Evolutionary conservation across 2,797 vertebrate species (phyloP).

Genomic region (Orestias chungarensis): DNA sequence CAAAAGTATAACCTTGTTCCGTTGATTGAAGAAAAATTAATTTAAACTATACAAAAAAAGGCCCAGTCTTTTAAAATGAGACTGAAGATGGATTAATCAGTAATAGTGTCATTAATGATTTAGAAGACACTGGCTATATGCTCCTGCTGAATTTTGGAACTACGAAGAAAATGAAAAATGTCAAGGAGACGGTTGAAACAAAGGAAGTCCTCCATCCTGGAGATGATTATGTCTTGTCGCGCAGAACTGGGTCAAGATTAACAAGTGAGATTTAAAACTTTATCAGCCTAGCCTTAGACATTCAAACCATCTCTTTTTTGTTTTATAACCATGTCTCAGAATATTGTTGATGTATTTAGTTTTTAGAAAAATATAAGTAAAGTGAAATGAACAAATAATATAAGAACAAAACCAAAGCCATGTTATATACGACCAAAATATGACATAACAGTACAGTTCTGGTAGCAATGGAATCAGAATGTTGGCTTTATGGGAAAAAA

Average conservation of each 20-base stretch:
- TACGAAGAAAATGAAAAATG: slow-evolving; percentile 11
- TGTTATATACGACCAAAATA: no score
- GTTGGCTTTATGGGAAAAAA: no score
- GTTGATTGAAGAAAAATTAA: slow-evolving; percentile 41
- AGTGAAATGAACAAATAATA: no score
- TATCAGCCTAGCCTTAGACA: slow-evolving; percentile 2
- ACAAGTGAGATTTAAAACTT: slow-evolving; percentile 23
- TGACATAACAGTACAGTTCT: no score
- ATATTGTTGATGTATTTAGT: neutral
- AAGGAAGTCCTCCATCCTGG: slow-evolving; percentile 24
- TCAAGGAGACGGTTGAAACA: slow-evolving; percentile 29
- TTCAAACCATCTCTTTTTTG: neutral
- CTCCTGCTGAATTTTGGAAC: slow-evolving; percentile 44
- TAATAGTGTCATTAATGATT: slow-evolving; percentile 71
- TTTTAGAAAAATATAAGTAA: neutral
- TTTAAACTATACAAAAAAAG: slow-evolving; percentile 63
- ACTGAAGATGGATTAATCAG: slow-evolving; percentile 54
- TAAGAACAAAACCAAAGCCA: no score
- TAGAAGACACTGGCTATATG: slow-evolving; percentile 42
- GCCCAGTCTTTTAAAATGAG: slow-evolving; percentile 53
- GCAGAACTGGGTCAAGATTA: slow-evolving; percentile 20
- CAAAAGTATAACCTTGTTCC: slow-evolving; percentile 35
- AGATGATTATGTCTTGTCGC: slow-evolving; percentile 12
- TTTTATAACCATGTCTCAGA: neutral
- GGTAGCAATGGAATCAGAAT: no score